Conservation (phyloP, 92 coral and sea anemone genomes). For the Phenganax stokvisi region DNA sequence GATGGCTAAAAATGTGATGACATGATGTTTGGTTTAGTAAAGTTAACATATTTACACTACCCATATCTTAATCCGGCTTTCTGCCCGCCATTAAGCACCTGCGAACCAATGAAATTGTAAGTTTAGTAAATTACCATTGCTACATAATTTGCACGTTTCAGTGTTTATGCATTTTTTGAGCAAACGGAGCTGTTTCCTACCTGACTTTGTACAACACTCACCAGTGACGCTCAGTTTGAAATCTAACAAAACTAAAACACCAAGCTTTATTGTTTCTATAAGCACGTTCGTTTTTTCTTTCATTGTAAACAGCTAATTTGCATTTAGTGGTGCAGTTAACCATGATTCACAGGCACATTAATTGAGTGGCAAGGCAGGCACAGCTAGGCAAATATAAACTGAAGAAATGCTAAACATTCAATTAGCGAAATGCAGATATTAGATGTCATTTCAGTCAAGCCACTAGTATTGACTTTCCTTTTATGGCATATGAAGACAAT, state of each 20-base stretch:
- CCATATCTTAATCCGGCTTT: constrained; percentile 27
- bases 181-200: constrained; percentile 37
- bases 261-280: not conserved
- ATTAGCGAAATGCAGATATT: constrained; percentile 37
- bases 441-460: constrained; percentile 35
- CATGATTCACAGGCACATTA: not conserved
- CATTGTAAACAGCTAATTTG: not conserved
- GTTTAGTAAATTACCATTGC: constrained; percentile 16
- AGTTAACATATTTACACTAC: not conserved
- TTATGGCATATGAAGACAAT: constrained; percentile 39
- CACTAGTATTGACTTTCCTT: constrained; percentile 30
- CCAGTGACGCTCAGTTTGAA: constrained; percentile 13
- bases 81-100: constrained; percentile 38
- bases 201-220: constrained; percentile 12
- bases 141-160: constrained; percentile 15
- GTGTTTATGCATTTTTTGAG: constrained; percentile 30
- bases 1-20: not conserved
- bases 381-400: constrained; percentile 18
- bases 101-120: constrained; percentile 23
- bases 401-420: constrained; percentile 11
- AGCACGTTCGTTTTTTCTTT: too few species aligned
- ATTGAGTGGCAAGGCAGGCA: not conserved
- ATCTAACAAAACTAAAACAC: constrained; percentile 17
- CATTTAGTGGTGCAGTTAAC: not conserved
- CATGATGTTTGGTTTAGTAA: constrained; percentile 1